Conservation (phyloP, 2,113 vertebrate genomes). For the Nothobranchius kuhntae region DNA sequence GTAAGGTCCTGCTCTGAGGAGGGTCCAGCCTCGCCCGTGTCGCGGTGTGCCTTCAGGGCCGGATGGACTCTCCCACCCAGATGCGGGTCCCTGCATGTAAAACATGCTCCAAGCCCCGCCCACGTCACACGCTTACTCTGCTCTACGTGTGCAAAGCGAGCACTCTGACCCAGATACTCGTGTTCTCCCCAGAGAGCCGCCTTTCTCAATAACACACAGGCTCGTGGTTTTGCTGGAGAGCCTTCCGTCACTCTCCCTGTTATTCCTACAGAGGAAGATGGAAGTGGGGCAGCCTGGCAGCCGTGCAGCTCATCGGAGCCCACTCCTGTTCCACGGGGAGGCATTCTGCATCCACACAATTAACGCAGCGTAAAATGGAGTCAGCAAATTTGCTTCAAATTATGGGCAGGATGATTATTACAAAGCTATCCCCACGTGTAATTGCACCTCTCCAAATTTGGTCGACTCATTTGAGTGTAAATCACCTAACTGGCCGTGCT, state of each 20-base stretch:
- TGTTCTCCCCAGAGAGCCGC: conserved; percentile 64
- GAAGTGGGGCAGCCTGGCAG: conserved; percentile 62
- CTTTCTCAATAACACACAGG: conserved; percentile 60
- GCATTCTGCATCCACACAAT: conserved; percentile 60
- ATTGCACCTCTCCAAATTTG: conserved; percentile 48
- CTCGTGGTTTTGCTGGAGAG: conserved; percentile 69
- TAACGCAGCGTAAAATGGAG: conserved; percentile 54
- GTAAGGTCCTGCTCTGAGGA: conserved; percentile 35
- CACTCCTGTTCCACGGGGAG: conserved; percentile 39
- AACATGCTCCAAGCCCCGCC: conserved; percentile 57
- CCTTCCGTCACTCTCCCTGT: conserved; percentile 34
- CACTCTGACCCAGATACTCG: conserved; percentile 73
- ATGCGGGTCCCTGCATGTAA: conserved; percentile 44
- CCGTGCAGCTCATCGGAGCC: conserved; percentile 35
- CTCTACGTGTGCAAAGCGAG: conserved; percentile 50
- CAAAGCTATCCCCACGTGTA: conserved; percentile 35
- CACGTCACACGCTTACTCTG: conserved; percentile 44
- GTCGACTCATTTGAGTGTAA: conserved; percentile 50
- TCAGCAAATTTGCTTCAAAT: conserved; percentile 60
- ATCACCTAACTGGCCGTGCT: conserved; percentile 31
- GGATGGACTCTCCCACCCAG: conserved; percentile 54
- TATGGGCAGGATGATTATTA: conserved; percentile 57
- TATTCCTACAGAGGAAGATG: conserved; percentile 23
- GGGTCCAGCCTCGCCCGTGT: conserved; percentile 43
- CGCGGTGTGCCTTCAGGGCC: conserved; percentile 31